Percentiles rank a stretch among this genome's conserved stretches.
Conservation (phyloP, 2,888 invertebrate species). For the Epinotia demarniana region DNA sequence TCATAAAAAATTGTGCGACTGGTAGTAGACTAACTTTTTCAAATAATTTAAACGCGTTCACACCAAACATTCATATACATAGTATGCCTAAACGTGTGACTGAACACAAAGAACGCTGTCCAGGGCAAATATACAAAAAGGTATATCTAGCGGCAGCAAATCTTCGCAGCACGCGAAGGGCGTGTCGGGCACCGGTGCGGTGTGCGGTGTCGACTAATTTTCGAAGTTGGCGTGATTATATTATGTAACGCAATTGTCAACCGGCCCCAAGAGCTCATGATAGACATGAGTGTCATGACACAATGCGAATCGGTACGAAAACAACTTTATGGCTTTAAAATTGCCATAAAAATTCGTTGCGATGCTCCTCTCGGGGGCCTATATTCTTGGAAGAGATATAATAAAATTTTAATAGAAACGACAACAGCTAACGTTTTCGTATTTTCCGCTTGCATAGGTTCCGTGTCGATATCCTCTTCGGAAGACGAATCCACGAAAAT, state of each 20-base stretch:
- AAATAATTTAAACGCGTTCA: no score
- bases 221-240: slow-evolving; percentile 62
- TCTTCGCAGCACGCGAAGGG: slow-evolving; percentile 65
- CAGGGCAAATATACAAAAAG: slow-evolving; percentile 21
- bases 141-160: slow-evolving; percentile 49
- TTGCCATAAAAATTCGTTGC: not conserved
- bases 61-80: no score
- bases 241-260: slow-evolving; percentile 50
- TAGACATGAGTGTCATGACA: not conserved
- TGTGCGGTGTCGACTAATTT: slow-evolving; percentile 54
- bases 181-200: slow-evolving; percentile 52
- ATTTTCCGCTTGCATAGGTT: not conserved
- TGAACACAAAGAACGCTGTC: slow-evolving; percentile 25
- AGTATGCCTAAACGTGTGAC: not conserved
- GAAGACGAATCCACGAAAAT: no score
- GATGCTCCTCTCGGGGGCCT: not conserved
- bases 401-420: not conserved
- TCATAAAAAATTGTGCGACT: no score
- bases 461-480: no score
- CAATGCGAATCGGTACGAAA: slow-evolving; percentile 19
- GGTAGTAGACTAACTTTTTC: no score
- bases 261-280: slow-evolving; percentile 22
- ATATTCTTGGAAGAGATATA: slow-evolving; percentile 7
- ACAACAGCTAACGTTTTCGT: not conserved
- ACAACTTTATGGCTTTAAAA: slow-evolving; percentile 31